Evolutionary conservation across 2,113 vertebrate species (phyloP).

Genomic region (Epinephelus fuscoguttatus): DNA sequence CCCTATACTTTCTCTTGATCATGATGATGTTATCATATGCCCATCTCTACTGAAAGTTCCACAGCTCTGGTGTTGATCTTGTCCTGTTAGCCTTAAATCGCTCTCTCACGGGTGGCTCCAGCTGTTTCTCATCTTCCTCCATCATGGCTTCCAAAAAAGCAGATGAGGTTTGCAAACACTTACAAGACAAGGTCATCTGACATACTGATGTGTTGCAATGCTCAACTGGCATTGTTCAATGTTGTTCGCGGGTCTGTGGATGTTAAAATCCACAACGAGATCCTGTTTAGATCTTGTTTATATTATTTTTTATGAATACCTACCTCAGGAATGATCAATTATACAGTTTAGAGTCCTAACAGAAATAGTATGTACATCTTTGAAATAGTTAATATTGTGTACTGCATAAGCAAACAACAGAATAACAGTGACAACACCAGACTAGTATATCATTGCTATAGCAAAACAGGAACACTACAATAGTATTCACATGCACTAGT

Average conservation of each 20-base stretch:
- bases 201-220: slow-evolving; percentile 74
- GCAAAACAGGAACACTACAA: slow-evolving; percentile 86
- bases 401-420: slow-evolving; percentile 85
- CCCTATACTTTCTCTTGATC: slow-evolving; percentile 37
- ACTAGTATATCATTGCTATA: slow-evolving; percentile 88
- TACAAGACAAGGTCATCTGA: slow-evolving; percentile 61
- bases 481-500: slow-evolving; percentile 91
- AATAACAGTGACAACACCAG: slow-evolving; percentile 88
- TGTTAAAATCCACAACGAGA: slow-evolving; percentile 53
- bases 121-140: slow-evolving; percentile 57
- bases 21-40: slow-evolving; percentile 47
- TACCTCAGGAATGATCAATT: slow-evolving; percentile 53
- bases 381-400: slow-evolving; percentile 84
- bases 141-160: slow-evolving; percentile 31
- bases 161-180: slow-evolving; percentile 76
- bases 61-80: slow-evolving; percentile 42
- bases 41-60: slow-evolving; percentile 31
- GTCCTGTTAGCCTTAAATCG: slow-evolving; percentile 33
- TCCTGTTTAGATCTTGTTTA: slow-evolving; percentile 80
- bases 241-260: slow-evolving; percentile 27
- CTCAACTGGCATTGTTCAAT: slow-evolving; percentile 46
- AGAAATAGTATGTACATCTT: slow-evolving; percentile 90
- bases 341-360: slow-evolving; percentile 84
- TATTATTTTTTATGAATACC: slow-evolving; percentile 54
- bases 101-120: slow-evolving; percentile 60